Percentiles rank a stretch among this genome's conserved stretches.
Evolutionary conservation across 2,888 invertebrate genomes (phyloP).

Genomic region (Oxycera nigricornis): DNA sequence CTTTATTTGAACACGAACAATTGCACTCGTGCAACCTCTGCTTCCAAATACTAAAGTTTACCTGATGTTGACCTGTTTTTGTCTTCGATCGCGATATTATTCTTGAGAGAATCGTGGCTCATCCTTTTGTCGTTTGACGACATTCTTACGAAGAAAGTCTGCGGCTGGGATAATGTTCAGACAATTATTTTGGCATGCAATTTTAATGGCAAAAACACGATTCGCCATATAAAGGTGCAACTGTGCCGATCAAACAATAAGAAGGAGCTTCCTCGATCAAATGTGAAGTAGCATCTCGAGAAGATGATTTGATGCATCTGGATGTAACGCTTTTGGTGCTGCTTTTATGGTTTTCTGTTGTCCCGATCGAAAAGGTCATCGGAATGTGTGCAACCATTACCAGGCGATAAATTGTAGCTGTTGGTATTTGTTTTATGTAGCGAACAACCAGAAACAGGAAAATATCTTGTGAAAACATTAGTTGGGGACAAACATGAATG

Average conservation of each 20-base stretch:
- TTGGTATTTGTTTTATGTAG: background rate
- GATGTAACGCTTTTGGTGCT: background rate
- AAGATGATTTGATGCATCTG: conserved; percentile 15
- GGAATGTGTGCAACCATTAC: background rate
- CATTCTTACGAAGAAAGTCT: conserved; percentile 19
- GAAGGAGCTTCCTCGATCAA: background rate
- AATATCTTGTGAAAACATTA: background rate
- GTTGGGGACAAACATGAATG: too few species aligned
- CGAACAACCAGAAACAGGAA: background rate
- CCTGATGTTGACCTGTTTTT: background rate
- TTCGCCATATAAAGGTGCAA: background rate
- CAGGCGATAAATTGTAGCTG: background rate
- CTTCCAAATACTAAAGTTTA: background rate
- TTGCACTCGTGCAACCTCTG: background rate
- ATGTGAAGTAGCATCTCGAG: background rate
- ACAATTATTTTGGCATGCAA: conserved; percentile 3
- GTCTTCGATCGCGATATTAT: background rate
- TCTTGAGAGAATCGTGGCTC: conserved; percentile 9
- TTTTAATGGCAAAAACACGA: conserved; percentile 15
- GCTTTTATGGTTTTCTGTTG: background rate
- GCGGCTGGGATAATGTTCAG: background rate
- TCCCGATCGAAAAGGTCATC: conserved; percentile 7
- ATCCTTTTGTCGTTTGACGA: background rate
- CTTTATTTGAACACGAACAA: background rate
- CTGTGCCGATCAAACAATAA: background rate